Conservation (phyloP, 1,140 invertebrate genomes). For the Zaprionus ghesquierei region DNA sequence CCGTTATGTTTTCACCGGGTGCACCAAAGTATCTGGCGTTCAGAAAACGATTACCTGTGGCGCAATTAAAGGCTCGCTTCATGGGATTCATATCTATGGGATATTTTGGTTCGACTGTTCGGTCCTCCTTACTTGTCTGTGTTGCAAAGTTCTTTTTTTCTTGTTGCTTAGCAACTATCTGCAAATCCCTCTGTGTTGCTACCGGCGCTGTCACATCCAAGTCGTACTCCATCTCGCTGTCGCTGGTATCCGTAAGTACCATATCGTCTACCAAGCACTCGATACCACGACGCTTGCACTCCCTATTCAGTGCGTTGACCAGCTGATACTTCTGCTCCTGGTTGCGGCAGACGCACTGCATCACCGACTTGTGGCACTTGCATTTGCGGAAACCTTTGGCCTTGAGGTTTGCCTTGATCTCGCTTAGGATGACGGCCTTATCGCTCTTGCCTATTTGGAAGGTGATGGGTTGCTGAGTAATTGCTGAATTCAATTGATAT, state of each 20-base stretch:
- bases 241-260: conserved; percentile 70
- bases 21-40: conserved; percentile 36
- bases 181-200: conserved; percentile 21
- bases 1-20: conserved; percentile 47
- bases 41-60: conserved; percentile 48
- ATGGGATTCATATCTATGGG: conserved; percentile 30
- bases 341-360: conserved; percentile 64
- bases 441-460: conserved; percentile 73
- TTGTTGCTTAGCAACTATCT: not conserved
- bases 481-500: not conserved
- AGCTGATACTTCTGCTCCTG: conserved; percentile 52
- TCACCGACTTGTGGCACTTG: conserved; percentile 58
- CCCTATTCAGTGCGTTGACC: conserved; percentile 41
- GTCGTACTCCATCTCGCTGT: conserved; percentile 73
- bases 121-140: conserved; percentile 48
- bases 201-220: conserved; percentile 70
- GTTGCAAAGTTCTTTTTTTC: conserved; percentile 39
- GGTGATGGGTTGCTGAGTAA: conserved; percentile 57
- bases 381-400: conserved; percentile 67
- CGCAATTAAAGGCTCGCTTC: conserved; percentile 46
- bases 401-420: conserved; percentile 66
- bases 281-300: conserved; percentile 53
- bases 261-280: conserved; percentile 36
- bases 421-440: conserved; percentile 23
- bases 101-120: conserved; percentile 28